Conservation (phyloP, 2,888 invertebrate species). For the Melinopterus prodromus region DNA sequence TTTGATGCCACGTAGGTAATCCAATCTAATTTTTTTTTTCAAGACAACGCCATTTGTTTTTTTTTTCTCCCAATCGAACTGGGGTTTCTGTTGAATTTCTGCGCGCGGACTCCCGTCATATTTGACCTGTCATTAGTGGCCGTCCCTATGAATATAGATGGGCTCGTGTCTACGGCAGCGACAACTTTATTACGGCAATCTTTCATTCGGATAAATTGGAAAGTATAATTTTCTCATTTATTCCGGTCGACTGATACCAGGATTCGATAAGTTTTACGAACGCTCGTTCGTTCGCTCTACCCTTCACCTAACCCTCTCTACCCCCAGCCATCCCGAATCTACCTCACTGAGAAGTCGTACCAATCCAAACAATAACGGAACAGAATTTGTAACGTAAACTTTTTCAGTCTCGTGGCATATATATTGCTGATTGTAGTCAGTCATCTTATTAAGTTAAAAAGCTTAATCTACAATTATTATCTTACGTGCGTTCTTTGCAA, state of each 20-base stretch:
- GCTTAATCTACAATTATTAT: no score
- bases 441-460: not conserved
- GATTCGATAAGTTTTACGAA: constrained; percentile 32
- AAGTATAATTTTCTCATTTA: constrained; percentile 36
- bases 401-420: not conserved
- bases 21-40: not conserved
- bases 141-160: constrained; percentile 24
- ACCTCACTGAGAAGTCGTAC: not conserved
- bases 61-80: not conserved
- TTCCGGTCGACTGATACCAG: constrained; percentile 30
- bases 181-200: constrained; percentile 34
- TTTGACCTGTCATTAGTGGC: not conserved
- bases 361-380: not conserved
- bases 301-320: not conserved
- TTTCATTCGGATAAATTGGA: constrained; percentile 35
- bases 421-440: not conserved
- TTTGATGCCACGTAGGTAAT: not conserved
- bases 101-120: not conserved
- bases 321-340: not conserved
- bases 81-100: not conserved
- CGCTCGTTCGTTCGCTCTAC: not conserved
- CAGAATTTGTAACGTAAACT: not conserved
- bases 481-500: no score
- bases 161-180: constrained; percentile 21
- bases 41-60: not conserved